These are phyloP conservation scores for Xiphias gladius DNA, from an alignment of 2,113 vertebrate species.

Conservation along the genomic window DNA sequence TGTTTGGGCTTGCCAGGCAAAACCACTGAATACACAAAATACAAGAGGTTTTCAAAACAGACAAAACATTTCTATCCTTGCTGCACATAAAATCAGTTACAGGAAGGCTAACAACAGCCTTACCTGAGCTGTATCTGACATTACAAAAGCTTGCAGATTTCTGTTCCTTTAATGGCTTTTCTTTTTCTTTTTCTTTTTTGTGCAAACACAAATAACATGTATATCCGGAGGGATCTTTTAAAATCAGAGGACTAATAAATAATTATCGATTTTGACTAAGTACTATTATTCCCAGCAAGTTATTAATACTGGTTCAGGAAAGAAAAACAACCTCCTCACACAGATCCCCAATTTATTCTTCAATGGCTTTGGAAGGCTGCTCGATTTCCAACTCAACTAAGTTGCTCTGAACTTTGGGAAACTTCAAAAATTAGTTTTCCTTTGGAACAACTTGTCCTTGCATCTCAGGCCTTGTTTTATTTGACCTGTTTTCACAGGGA, in stretches of 20 bases:
- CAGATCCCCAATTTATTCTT: not conserved
- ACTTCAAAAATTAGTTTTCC: not conserved
- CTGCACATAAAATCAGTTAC: not conserved
- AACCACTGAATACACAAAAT: not conserved
- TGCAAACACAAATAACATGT: not conserved
- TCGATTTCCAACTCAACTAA: not conserved
- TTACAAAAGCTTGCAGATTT: constrained; percentile 7
- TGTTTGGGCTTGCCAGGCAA: constrained; percentile 38
- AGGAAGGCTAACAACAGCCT: not conserved
- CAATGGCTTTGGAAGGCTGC: not conserved
- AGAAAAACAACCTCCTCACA: not conserved
- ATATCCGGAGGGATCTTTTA: not conserved
- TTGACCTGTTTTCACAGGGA: constrained; percentile 5
- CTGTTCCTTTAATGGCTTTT: not conserved
- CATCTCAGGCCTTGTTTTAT: constrained; percentile 2
- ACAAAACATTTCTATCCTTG: not conserved
- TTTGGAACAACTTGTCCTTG: constrained; percentile 16
- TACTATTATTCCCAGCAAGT: not conserved
- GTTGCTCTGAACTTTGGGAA: not conserved
- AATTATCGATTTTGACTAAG: not conserved
- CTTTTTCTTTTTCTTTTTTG: not conserved
- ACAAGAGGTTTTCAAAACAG: not conserved
- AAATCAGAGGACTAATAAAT: not conserved
- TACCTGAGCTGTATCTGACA: not conserved
- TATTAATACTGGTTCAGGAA: not conserved